Conservation (phyloP, 2,797 vertebrate species). For the Pelobates cultripes region DNA sequence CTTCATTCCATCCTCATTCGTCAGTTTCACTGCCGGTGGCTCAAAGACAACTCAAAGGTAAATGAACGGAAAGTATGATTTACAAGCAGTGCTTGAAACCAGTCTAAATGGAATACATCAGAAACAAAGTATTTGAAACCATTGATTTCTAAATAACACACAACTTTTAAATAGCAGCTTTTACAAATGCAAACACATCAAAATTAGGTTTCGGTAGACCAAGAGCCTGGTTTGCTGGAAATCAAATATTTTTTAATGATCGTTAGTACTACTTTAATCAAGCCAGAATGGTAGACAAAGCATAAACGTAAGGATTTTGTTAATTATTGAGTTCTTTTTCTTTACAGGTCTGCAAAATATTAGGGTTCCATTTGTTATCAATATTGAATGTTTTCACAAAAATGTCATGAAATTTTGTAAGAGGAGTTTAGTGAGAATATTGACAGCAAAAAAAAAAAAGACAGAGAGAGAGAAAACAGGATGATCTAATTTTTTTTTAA, state of each 20-base stretch:
- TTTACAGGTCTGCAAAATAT: slow-evolving; percentile 4
- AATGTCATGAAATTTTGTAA: background rate
- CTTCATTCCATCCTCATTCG: slow-evolving; percentile 87
- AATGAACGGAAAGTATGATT: slow-evolving; percentile 78
- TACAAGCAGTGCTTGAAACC: slow-evolving; percentile 69
- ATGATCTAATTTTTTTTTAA: no score
- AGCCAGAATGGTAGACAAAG: slow-evolving; percentile 12
- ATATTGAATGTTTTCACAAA: background rate
- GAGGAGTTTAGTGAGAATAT: no score
- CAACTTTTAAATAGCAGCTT: slow-evolving; percentile 57
- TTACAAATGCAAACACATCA: slow-evolving; percentile 50
- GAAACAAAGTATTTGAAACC: slow-evolving; percentile 64
- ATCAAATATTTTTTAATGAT: slow-evolving; percentile 18
- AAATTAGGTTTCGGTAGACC: slow-evolving; percentile 18
- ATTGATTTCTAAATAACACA: slow-evolving; percentile 63
- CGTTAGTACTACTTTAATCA: slow-evolving; percentile 14
- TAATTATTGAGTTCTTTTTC: slow-evolving; percentile 9
- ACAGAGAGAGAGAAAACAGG: no score
- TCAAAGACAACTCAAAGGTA: slow-evolving; percentile 77
- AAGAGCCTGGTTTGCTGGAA: slow-evolving; percentile 8
- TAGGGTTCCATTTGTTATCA: background rate
- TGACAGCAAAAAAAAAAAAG: no score
- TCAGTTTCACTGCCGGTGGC: slow-evolving; percentile 78
- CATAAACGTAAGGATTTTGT: slow-evolving; percentile 23
- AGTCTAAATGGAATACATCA: slow-evolving; percentile 71